Percentiles rank a stretch among this genome's conserved stretches.
Evolutionary conservation across 2,888 invertebrate species (phyloP).

Genomic region (Drosophila longiperda): DNA sequence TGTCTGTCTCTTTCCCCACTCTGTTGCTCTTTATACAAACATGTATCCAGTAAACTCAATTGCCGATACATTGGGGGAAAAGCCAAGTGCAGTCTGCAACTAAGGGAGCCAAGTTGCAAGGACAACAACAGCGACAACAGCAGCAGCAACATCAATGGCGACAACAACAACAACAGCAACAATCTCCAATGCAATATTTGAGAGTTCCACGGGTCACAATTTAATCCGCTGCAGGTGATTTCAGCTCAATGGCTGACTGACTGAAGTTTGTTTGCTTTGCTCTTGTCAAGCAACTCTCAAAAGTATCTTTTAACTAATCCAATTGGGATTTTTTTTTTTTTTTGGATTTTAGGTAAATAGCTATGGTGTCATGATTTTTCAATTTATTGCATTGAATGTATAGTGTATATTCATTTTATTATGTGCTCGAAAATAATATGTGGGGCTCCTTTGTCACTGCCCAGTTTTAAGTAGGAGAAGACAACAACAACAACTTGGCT

Average conservation of each 20-base stretch:
- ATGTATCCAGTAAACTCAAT: slow-evolving; percentile 73
- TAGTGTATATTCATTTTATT: neutral
- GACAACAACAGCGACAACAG: slow-evolving; percentile 1
- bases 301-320: slow-evolving; percentile 48
- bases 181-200: slow-evolving; percentile 20
- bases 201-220: slow-evolving; percentile 41
- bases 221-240: slow-evolving; percentile 60
- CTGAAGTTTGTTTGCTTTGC: slow-evolving; percentile 34
- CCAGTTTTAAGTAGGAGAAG: neutral
- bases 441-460: neutral
- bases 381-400: slow-evolving; percentile 34
- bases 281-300: slow-evolving; percentile 39
- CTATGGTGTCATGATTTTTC: slow-evolving; percentile 13
- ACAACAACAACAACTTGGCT: neutral
- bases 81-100: slow-evolving; percentile 33
- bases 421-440: neutral
- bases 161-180: neutral
- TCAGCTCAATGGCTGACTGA: slow-evolving; percentile 30
- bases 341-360: slow-evolving; percentile 17
- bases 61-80: slow-evolving; percentile 36
- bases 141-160: slow-evolving; percentile 8
- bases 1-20: no score
- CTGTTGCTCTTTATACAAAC: slow-evolving; percentile 14
- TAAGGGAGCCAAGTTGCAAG: slow-evolving; percentile 34
- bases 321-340: slow-evolving; percentile 29